These are phyloP conservation scores for Piprites chloris DNA, from an alignment of 2,113 vertebrate genomes.

Conservation along the genomic window DNA sequence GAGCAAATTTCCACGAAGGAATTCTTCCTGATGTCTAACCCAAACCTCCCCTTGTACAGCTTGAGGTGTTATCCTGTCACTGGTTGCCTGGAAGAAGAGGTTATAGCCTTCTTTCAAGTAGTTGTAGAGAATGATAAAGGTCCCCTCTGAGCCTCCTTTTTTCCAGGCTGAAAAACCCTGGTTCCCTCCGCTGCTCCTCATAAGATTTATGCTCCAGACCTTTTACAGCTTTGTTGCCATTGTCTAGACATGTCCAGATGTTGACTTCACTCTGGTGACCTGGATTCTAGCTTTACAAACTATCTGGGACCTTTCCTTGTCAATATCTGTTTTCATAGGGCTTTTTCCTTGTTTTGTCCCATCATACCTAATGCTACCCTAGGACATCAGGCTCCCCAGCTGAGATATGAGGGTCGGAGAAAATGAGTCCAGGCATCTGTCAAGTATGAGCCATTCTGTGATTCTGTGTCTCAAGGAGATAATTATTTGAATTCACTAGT, in stretches of 20 bases:
- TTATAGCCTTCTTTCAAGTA: fast-evolving
- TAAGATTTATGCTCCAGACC: neutral
- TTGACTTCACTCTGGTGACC: neutral
- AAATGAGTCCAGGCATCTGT: neutral
- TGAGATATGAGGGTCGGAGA: neutral
- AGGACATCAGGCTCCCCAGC: neutral
- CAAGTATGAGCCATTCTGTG: neutral
- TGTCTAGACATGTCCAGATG: neutral
- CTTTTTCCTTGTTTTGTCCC: neutral
- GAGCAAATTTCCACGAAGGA: neutral
- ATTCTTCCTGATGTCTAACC: neutral
- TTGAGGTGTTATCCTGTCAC: neutral
- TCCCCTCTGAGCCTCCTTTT: neutral
- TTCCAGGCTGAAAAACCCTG: neutral
- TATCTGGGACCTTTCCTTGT: neutral
- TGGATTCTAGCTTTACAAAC: neutral
- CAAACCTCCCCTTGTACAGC: fast-evolving
- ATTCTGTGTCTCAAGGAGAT: neutral
- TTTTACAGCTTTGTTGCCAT: neutral
- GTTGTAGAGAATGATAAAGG: neutral
- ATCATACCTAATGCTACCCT: neutral
- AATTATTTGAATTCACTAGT: neutral
- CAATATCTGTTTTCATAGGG: neutral
- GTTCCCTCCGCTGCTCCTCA: neutral
- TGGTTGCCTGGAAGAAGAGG: neutral